These are phyloP conservation scores for Rhinoptilus africanus DNA, from an alignment of 2,113 vertebrate genomes.

Conservation along the genomic window DNA sequence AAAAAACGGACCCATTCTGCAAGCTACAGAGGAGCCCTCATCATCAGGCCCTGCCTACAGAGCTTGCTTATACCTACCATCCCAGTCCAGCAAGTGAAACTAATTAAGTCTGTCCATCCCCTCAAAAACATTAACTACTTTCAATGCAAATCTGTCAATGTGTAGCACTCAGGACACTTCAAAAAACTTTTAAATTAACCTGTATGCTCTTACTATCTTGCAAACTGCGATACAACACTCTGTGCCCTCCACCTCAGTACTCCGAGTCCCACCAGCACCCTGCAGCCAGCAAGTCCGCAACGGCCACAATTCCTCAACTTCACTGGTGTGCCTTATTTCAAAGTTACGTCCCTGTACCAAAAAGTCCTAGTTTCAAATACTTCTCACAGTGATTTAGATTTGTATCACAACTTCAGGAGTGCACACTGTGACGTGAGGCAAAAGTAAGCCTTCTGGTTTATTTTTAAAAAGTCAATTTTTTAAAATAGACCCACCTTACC, in stretches of 20 bases:
- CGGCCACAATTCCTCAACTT: background rate
- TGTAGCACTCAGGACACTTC: fast-evolving
- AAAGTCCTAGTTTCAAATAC: background rate
- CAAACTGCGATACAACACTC: background rate
- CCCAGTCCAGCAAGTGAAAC: background rate
- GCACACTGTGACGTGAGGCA: background rate
- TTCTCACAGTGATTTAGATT: background rate
- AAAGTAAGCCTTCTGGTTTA: background rate
- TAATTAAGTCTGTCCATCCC: background rate
- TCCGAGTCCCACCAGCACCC: background rate
- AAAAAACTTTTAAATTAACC: background rate
- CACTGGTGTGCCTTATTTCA: background rate
- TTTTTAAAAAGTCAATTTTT: background rate
- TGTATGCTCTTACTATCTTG: background rate
- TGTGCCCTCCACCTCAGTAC: background rate
- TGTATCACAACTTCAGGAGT: background rate
- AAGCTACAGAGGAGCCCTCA: background rate
- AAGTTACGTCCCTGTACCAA: background rate
- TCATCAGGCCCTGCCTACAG: background rate
- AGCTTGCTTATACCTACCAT: background rate
- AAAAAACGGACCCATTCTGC: background rate
- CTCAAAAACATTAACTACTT: background rate
- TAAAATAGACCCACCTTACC: background rate
- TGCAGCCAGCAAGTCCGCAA: background rate
- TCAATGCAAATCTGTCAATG: background rate